Evolutionary conservation across 2,888 invertebrate genomes (phyloP), one percentile per base, ranked within the genome.

Genomic region (Caenorhabditis sp.): DNA sequence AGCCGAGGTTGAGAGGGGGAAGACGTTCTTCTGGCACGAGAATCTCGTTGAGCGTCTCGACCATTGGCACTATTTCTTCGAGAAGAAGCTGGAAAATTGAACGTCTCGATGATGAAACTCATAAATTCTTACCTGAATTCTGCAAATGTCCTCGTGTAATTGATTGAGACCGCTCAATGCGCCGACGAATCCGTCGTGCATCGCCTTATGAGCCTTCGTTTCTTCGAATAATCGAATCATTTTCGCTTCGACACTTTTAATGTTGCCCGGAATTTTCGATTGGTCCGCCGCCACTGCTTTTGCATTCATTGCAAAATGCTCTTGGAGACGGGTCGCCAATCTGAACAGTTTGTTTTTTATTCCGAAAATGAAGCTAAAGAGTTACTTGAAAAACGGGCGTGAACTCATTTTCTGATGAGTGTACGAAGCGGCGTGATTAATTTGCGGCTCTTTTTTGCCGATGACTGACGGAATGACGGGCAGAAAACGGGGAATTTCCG

Each of bases 21-120:
- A 87, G 79, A n/a, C 83, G 84, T 2, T 86, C 81, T n/a, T 77
- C 72, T 1, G 78, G 79, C 0, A 79, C 70, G 8, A 87, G 71
- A n/a, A 87, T 63, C 52, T 85, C 83, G 58, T 87, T 87, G 11
- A 87, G 62, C 0, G 81, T 80, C 59, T 85, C 81, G 2, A 83
- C 77, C 7, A 74, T 70, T 13, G 83, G 81, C 6, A 83, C 77
- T 7, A 87, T 63, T 27, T 86, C 85, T 39, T 80, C 80, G 15
- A 87, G 76, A 0, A 81, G 50, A 9, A 73, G 39, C 84, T 87
- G 53, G 7, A 75, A 66, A 41, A 8, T 1, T 4, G 13, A 1
- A 37, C 20, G 20, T 32, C 11, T 61, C 6, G 4, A 27, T 13
- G 2, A 17, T 9, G 20, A 56, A 41, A 26, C 9, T n/a, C 13